Evolutionary conservation across 2,797 vertebrate genomes (phyloP), one percentile per base, ranked within the genome.

Genomic region (Centroberyx gerrardi): DNA sequence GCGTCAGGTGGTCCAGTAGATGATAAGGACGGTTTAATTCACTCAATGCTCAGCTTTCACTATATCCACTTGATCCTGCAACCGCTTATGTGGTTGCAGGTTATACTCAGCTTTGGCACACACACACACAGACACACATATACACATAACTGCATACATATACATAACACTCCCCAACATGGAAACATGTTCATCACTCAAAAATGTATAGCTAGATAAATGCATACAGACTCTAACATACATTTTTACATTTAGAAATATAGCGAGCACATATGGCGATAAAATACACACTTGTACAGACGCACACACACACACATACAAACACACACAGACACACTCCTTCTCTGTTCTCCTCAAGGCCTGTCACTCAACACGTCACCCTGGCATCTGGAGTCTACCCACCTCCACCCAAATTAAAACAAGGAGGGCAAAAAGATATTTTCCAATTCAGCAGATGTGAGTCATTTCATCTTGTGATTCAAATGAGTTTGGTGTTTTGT

Each of bases 401-500:
- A 81, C 84, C 90, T 84, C 86, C 81, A 87, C 78, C 87, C 87
- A 92, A 92, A 94, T 93, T 92, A 93, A 93, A 94, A 93, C 81
- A 90, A 93, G 92, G 90, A 93, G 85, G 90, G 90, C 87, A 88
- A 91, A 93, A 92, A 93, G 82, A 94, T 90, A 93, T 94, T 94
- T 94, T 95, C 91, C 91, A 94, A 93, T 94, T 94, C 90, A 88
- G 92, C 95, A 95, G 95, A 96, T 96, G 95, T 94, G 93, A 94
- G 93, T 90, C 93, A 94, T 95, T 94, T 94, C 92, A 95, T 95
- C 93, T 94, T 94, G 93, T 94, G 94, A 95, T 95, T 95, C 94
- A 95, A 95, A 95, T 94, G 94, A 95, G 95, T 93, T 95, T 91
- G 90, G 94, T 94, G 94, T 94, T 93, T 92, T 94, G 95, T 94